A percentile compares a stretch with the other conserved stretches of the same genome.
These are phyloP conservation scores for Cheilosia soror DNA, from an alignment of 2,888 invertebrate species.

Conservation along the genomic window DNA sequence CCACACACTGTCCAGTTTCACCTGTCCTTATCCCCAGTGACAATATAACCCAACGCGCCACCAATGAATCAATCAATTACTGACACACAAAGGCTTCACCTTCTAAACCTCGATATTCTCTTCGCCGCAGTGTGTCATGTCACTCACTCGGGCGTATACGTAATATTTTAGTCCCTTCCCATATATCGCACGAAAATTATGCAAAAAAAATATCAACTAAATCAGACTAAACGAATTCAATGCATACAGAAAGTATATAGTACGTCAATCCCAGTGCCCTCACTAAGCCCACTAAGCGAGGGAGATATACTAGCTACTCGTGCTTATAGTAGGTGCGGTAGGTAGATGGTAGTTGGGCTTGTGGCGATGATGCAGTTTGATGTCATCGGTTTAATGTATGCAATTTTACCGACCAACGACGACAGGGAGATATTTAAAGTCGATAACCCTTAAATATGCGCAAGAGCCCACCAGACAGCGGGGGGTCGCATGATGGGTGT, in stretches of 20 bases:
- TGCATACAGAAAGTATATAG: conserved; percentile 15
- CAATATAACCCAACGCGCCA: background rate
- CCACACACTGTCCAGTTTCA: background rate
- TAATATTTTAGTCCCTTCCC: conserved; percentile 25
- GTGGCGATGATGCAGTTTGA: conserved; percentile 31
- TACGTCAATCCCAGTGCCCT: conserved; percentile 1
- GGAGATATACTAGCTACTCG: background rate
- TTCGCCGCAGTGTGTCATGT: conserved; percentile 27
- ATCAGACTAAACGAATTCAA: conserved; percentile 61
- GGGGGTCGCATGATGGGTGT: background rate
- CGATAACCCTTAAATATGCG: conserved; percentile 71
- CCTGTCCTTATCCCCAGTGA: background rate
- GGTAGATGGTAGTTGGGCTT: background rate
- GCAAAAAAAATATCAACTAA: conserved; percentile 53
- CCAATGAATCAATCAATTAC: conserved; percentile 66
- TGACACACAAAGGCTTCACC: conserved; percentile 58
- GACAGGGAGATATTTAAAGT: conserved; percentile 59
- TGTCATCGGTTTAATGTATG: conserved; percentile 69
- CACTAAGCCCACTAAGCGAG: conserved; percentile 49
- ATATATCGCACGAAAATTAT: conserved; percentile 19
- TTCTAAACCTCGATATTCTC: conserved; percentile 24
- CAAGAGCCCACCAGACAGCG: conserved; percentile 12
- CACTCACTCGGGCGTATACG: conserved; percentile 58
- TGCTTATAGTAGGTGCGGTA: background rate
- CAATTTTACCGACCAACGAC: conserved; percentile 53